Base-by-base conservation (phyloP, 2,888 invertebrate species). In the Polydesmus complanatus region DNA sequence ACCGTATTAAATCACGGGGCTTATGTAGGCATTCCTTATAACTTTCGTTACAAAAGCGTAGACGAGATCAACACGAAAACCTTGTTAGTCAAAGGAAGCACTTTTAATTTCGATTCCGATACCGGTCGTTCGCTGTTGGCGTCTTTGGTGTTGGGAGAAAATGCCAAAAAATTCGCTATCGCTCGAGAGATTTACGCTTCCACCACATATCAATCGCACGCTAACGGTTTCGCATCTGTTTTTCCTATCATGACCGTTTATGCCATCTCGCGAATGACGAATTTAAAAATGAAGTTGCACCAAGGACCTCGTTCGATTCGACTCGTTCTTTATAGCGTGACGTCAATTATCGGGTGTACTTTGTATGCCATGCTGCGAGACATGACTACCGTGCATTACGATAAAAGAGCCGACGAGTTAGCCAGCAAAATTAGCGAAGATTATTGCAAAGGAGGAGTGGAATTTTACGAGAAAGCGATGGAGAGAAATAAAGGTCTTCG, bases 101-200 rank as follows among this genome's bases (percentile, higher is more conserved):
- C 64, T 27, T 75, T 90, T 0, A 75, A 83, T 66, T 87, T 86
- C 84, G 75, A 76, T 47, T 77, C 82, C 0, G 78, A 81, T 61
- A 78, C 77, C 61, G 86, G 84, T 0, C 72, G 79, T 66, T 72
- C 80, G 60, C 75, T 91, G 53, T 73, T 82, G 56, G 74, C 85
- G 18, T 80, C 88, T 0, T 70, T 90, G 27, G 73, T 87, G 2
- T 70, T 91, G n/a, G 83, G 85, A 18, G 85, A 87, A 64, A 81
- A 84, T 64, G 89, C 87, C 11, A 83, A 88, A 71, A 78, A 85
- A 63, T 91, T 87, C 77, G 88, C 84, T 1, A 81, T 91, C 26
- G 88, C 87, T 61, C 79, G 83, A 66, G 84, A 88, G 73, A 79
- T 91, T 58, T 71, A 84, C 61, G 80, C 81, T 74, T 71, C 80